Evolutionary conservation across 2,113 vertebrate species (phyloP).

Genomic region (Setophaga kirtlandii): DNA sequence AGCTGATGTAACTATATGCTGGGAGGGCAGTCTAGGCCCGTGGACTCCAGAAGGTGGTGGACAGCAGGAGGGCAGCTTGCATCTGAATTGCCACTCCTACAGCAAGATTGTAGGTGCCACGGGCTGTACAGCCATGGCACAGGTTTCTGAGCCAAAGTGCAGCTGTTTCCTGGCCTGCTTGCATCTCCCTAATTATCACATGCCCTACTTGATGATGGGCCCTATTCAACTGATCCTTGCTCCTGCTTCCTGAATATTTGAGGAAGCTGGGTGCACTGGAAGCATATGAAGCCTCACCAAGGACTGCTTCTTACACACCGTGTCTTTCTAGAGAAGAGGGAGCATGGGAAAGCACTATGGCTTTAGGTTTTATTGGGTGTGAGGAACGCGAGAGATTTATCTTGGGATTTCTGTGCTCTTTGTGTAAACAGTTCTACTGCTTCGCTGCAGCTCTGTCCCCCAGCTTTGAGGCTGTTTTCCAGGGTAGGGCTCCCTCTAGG

Average conservation of each 20-base stretch:
- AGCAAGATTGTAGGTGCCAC: not conserved
- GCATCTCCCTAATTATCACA: not conserved
- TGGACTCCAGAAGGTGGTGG: not conserved
- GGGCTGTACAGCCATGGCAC: not conserved
- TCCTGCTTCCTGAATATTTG: not conserved
- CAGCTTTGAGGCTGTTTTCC: not conserved
- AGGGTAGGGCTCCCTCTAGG: not conserved
- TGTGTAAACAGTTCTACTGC: not conserved
- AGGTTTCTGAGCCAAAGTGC: not conserved
- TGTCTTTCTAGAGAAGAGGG: not conserved
- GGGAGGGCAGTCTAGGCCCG: fast-evolving
- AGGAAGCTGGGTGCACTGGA: not conserved
- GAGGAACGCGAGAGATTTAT: not conserved
- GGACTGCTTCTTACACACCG: not conserved
- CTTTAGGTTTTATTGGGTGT: not conserved
- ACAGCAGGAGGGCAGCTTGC: not conserved
- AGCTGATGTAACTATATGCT: not conserved
- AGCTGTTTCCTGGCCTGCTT: not conserved
- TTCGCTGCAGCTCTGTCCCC: not conserved
- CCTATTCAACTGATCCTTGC: not conserved
- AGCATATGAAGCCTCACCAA: not conserved
- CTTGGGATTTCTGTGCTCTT: not conserved
- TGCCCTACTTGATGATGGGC: not conserved
- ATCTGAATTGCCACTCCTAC: not conserved
- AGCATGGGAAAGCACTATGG: not conserved